These are phyloP conservation scores for Poecilia wingei DNA, from an alignment of 2,797 vertebrate species.

Conservation along the genomic window DNA sequence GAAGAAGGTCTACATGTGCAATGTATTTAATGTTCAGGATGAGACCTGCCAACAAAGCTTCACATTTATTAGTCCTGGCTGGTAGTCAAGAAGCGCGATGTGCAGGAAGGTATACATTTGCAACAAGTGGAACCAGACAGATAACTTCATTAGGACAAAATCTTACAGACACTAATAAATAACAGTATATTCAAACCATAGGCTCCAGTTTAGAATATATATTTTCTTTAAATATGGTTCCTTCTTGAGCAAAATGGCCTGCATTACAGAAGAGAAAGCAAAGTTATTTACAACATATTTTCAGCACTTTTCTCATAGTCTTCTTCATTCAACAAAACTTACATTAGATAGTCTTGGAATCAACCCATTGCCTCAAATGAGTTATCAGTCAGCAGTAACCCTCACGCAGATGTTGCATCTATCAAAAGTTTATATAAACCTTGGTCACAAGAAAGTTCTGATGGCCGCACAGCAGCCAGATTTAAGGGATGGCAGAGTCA, in stretches of 20 bases:
- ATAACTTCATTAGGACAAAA: slow-evolving; percentile 15
- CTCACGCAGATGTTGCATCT: slow-evolving; percentile 5
- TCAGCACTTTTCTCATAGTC: slow-evolving; percentile 3
- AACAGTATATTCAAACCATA: slow-evolving; percentile 33
- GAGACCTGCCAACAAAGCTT: slow-evolving; percentile 26
- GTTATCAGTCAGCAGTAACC: slow-evolving; percentile 25
- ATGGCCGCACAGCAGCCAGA: slow-evolving; percentile 23
- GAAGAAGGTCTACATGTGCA: slow-evolving; percentile 1
- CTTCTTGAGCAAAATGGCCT: slow-evolving; percentile 12
- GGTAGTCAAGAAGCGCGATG: background rate
- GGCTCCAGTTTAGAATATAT: slow-evolving; percentile 41
- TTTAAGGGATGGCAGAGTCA: slow-evolving; percentile 33
- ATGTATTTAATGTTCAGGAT: slow-evolving; percentile 31
- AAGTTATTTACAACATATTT: slow-evolving; percentile 31
- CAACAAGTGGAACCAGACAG: slow-evolving; percentile 10
- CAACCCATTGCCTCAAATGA: slow-evolving; percentile 41
- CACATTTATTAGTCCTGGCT: slow-evolving; percentile 50
- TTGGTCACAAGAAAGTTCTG: slow-evolving; percentile 9
- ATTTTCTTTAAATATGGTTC: background rate
- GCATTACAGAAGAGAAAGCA: slow-evolving; percentile 29
- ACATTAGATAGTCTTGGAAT: slow-evolving; percentile 16
- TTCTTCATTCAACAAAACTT: slow-evolving; percentile 31
- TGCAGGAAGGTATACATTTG: slow-evolving; percentile 17
- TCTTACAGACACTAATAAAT: slow-evolving; percentile 49
- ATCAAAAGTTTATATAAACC: slow-evolving; percentile 10